Base-by-base conservation (phyloP, 1,140 invertebrate species). In the Magallana angulata region DNA sequence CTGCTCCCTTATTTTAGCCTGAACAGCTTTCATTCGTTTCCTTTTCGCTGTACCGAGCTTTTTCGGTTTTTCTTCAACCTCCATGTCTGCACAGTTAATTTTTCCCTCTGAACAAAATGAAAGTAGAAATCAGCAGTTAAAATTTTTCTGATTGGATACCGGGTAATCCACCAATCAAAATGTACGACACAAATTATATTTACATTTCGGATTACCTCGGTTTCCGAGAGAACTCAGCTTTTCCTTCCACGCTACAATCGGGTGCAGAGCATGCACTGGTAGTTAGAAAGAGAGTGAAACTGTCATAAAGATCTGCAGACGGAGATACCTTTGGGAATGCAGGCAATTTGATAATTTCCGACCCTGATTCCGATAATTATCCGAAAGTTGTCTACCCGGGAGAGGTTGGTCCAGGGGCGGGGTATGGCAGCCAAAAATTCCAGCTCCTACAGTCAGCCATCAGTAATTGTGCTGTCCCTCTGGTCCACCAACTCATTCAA, bases 1-100 rank as follows among this genome's bases (percentile, higher is more conserved):
- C 91, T 93, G 92, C 57, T 90, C 84, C 80, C 87, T 90, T 18
- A 93, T 90, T 59, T 89, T 89, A 48, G 85, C 86, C 59, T 87
- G 88, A 12, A 91, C 11, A 18, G 89, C 88, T 87, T 92, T 93
- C 89, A 91, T 92, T 82, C 92, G 86, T 85, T 91, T 91, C 59
- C 91, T 91, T 82, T 84, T 89, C 57, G 68, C 24, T 24, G 68
- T 30, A 3, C n/a, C 64, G 7, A 71, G 3, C 11, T 7, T 36
- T 76, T 48, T 62, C 62, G 12, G 18, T 62, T 59, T 48, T 86
- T 86, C 58, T 86, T 18, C 36, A 7, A 82, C 71, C 48, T 36
- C 60, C 76, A 87, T 62, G 24, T 30, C 24, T 62, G 18, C 11
- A 60, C 18, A 12, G 60, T 84, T 85, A 16, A 24, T 85, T 85